Evolutionary conservation across 2,797 vertebrate genomes (phyloP), one percentile per base, ranked within the genome.

Genomic region (Dallia pectoralis): DNA sequence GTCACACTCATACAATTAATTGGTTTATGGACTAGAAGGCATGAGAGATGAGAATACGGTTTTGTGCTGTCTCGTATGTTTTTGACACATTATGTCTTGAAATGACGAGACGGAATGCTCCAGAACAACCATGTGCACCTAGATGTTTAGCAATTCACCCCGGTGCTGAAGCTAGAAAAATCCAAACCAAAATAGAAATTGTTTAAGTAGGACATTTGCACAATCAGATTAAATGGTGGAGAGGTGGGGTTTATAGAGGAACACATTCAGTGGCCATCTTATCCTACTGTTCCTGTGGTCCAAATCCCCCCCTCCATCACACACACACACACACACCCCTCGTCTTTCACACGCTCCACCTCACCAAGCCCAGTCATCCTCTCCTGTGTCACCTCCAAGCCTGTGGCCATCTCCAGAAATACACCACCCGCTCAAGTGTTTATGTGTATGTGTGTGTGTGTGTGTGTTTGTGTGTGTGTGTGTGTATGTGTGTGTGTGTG

Each of bases 251-350:
- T 87, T 4, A 75, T 85, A 74, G 78, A 36, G 11, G 44, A 79
- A 71, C 69, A 81, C 53, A 62, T 76, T 79, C 67, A 29, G 73
- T 56, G 56, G 87, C 81, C 87, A 89, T 78, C 70, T 51, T 81
- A 89, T 77, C 82, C 9, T 47, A 51, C 75, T 70, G 76, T 81
- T 80, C 73, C 71, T 81, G 0, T 4, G 62, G 59, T 92, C 91
- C 40, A 44, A 2, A 44, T 8, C 2, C 40, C 7, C 40, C 7
- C 40, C 7, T 11, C 7, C 40, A 44, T 11, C 77, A 53, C 51
- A 9, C 12, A 14, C 18, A 14, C 48, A 51, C 48, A 14, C 48
- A 14, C 48, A 51, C 3, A 12, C 59, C 27, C 71, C 64, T 70
- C 62, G 56, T 63, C 51, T 82, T 82, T 84, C 87, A 81, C 86